These are phyloP conservation scores for Melieria crassipennis DNA, from an alignment of 2,888 invertebrate species.

Conservation along the genomic window DNA sequence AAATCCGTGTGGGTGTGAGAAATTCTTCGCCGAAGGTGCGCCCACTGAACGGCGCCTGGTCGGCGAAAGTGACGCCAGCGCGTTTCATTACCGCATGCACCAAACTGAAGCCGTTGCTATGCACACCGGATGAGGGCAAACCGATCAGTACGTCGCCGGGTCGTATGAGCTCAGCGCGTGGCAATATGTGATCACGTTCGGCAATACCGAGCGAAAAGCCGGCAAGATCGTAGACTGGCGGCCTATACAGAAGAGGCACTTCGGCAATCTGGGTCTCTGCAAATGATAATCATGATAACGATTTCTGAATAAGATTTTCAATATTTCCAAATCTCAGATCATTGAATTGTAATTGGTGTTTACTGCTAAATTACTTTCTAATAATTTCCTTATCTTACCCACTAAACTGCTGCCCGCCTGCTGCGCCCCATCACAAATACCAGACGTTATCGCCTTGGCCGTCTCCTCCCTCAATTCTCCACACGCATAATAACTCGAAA, in stretches of 20 bases:
- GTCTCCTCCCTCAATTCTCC: conserved; percentile 78
- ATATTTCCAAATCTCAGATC: neutral
- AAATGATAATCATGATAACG: conserved; percentile 36
- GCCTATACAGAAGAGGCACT: conserved; percentile 91
- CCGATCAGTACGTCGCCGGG: conserved; percentile 88
- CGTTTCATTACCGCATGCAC: conserved; percentile 86
- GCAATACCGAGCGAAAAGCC: conserved; percentile 97
- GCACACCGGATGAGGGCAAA: conserved; percentile 90
- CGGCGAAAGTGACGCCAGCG: conserved; percentile 73
- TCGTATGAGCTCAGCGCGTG: conserved; percentile 75
- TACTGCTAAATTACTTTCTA: neutral
- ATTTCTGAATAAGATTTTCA: neutral
- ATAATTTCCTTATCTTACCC: conserved; percentile 68
- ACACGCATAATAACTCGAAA: conserved; percentile 94
- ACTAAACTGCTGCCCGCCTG: conserved; percentile 86
- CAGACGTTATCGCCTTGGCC: conserved; percentile 69
- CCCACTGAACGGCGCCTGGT: conserved; percentile 79
- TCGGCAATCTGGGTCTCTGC: conserved; percentile 93
- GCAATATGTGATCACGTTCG: conserved; percentile 78
- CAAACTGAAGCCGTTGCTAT: conserved; percentile 96
- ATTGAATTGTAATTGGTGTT: neutral
- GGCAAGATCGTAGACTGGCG: conserved; percentile 91
- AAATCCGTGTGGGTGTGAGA: conserved; percentile 90
- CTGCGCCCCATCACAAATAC: conserved; percentile 84
- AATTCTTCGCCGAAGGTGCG: conserved; percentile 86